Percentiles rank a stretch among this genome's conserved stretches.
phyloP scores from a whole-genome alignment of 2,797 vertebrate genomes.

The Danio tinwini region DNA sequence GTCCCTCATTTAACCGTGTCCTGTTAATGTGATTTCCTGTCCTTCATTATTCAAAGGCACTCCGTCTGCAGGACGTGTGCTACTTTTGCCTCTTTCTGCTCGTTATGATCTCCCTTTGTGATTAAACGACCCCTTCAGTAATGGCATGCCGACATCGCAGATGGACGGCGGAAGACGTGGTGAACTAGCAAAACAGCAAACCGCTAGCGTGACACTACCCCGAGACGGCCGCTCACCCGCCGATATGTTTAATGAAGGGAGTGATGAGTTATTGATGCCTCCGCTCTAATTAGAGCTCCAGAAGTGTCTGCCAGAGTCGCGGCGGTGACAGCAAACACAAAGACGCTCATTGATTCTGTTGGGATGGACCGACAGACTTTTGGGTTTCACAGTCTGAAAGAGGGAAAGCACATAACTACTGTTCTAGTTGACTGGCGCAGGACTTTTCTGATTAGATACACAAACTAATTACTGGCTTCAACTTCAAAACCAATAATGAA shows the following conservation, averaged over 20 bases:
- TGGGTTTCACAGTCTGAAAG: conserved; percentile 27
- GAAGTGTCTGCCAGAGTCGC: conserved; percentile 67
- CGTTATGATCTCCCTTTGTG: conserved; percentile 36
- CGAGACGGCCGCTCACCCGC: conserved; percentile 42
- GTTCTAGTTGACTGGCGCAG: conserved; percentile 62
- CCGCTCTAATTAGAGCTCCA: conserved; percentile 68
- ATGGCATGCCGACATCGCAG: conserved; percentile 1
- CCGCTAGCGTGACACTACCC: conserved; percentile 26
- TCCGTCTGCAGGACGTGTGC: conserved; percentile 41
- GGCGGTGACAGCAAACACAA: conserved; percentile 56
- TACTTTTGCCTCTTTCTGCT: conserved; percentile 47
- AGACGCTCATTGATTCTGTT: conserved; percentile 55
- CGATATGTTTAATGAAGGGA: conserved; percentile 73
- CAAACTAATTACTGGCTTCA: conserved; percentile 70
- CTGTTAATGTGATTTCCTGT: conserved; percentile 55
- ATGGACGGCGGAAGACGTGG: conserved; percentile 18
- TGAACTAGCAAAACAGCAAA: conserved; percentile 49
- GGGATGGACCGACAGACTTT: conserved; percentile 31
- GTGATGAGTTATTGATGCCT: conserved; percentile 78
- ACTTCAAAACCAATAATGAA: conserved; percentile 64
- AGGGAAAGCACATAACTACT: conserved; percentile 28
- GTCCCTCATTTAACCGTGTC: conserved; percentile 31
- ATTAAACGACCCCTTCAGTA: conserved; percentile 58
- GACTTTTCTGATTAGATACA: conserved; percentile 67
- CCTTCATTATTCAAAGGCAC: conserved; percentile 55